Conservation (phyloP, 2,888 invertebrate species). For the Penaeus monodon region DNA sequence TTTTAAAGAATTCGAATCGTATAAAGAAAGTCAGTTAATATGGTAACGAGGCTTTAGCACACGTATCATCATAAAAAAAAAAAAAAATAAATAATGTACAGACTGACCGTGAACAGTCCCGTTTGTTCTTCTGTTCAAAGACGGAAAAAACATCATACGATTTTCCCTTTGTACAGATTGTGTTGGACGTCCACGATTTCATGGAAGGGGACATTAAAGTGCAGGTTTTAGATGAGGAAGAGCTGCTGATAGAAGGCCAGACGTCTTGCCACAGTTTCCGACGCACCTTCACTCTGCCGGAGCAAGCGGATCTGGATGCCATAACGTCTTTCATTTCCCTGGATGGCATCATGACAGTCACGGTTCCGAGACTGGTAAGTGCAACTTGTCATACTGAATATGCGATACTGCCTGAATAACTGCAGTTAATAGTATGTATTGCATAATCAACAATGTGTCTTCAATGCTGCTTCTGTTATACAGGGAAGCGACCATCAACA, state of each 20-base stretch:
- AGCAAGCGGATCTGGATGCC: conserved; percentile 43
- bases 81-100: too few relatives aligned
- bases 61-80: too few relatives aligned
- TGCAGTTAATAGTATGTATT: too few relatives aligned
- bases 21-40: too few relatives aligned
- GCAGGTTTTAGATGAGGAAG: conserved; percentile 53
- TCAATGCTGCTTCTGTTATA: too few relatives aligned
- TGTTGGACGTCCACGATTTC: conserved; percentile 62
- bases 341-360: conserved; percentile 63
- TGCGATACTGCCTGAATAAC: too few relatives aligned
- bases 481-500: too few relatives aligned
- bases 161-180: conserved; percentile 36
- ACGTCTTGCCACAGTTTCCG: conserved; percentile 44
- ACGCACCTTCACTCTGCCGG: conserved; percentile 54
- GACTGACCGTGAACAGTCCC: too few relatives aligned
- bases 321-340: conserved; percentile 59
- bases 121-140: too few relatives aligned
- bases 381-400: neutral
- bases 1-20: too few relatives aligned
- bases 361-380: conserved; percentile 53
- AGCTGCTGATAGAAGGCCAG: conserved; percentile 58
- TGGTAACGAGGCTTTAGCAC: too few relatives aligned
- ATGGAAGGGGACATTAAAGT: conserved; percentile 58
- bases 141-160: too few relatives aligned
- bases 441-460: neutral